Evolutionary conservation across 2,113 vertebrate species (phyloP), one percentile per base, ranked within the genome.

Genomic region (Rhabdomys dilectus): DNA sequence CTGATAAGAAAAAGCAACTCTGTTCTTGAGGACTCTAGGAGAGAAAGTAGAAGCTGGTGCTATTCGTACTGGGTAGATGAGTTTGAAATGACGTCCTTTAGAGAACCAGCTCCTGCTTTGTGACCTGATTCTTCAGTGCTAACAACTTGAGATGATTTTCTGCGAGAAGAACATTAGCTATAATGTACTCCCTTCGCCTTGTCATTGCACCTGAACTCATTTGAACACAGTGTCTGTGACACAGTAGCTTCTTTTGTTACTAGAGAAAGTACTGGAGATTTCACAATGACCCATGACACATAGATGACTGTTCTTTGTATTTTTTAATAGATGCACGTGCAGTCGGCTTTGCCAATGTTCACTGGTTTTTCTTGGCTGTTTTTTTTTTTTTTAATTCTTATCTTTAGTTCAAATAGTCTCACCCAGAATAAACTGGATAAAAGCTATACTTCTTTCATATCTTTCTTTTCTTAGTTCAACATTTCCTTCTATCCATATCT

Each of bases 11-110:
- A 77, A 92, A 75, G n/a, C 60, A 93, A 77, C 42, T 96, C 72
- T 94, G 53, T 78, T 87, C 91, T 96, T 96, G 91, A 97, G 91
- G 51, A 94, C 96, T 91, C 96, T 97, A 94, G 51, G 96, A 89
- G 62, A 94, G 68, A 94, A 95, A 81, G 84, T 72, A 70, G 94
- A 85, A 97, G 94, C 82, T 36, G 56, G 48, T 36, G 73, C 92
- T 86, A 94, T 91, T 95, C 86, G 92, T 97, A 45, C 68, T 75
- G 36, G 66, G 80, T 84, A 96, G 88, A 97, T 96, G 89, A 96
- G 78, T 95, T 97, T 97, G 93, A 91, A 96, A 97, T 94, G 92
- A 97, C 89, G 51, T 96, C 58, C 81, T 97, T 91, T 77, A 91
- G 86, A 88, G 95, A 97, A 72, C 73, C 34, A 39, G 56, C 58